Base-by-base conservation (phyloP, 2,888 invertebrate species). In the Melolontha melolontha region DNA sequence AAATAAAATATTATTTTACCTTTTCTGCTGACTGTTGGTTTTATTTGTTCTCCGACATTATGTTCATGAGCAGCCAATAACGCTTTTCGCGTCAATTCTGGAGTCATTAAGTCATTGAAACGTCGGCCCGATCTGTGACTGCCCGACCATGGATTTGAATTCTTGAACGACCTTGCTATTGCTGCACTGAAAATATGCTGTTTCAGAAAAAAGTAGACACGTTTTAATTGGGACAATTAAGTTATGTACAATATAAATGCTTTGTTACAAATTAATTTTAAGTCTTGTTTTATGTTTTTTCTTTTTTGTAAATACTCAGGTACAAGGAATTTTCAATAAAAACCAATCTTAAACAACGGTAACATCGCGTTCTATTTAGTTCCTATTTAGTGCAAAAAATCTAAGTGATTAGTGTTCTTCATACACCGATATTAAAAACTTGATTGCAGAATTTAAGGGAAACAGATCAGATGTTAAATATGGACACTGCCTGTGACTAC, bases 51-150 rank as follows among this genome's bases (percentile, higher is more conserved):
- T 12, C 82, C 82, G 66, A 82, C 79, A 75, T 82, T 84, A 72
- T 86, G 87, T 78, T 87, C 87, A 75, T 88, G 88, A 40, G 87
- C 88, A 69, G 86, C 87, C 67, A 92, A 80, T 17, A 95, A 84
- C 6, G 92, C 91, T 77, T 89, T 88, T 76, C 92, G 88, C 80
- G 93, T 93, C 67, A 91, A 79, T 72, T 88, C 87, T 1, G 95
- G 94, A 82, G 94, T 93, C 70, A 93, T 85, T 64, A 87, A 86
- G 75, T 84, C 84, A 74, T 83, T 85, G 76, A 86, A 85, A 6
- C 86, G 84, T 73, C 94, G 87, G 55, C 91, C 94, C 68, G 90
- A 90, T 75, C 94, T 85, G 66, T 88, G 85, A 68, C 87, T 88
- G 72, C 88, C 88, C 54, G 89, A 86, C 90, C 90, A 91, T 74